Base-by-base conservation (phyloP, 2,888 invertebrate species). In the Agrotis ipsilon region DNA sequence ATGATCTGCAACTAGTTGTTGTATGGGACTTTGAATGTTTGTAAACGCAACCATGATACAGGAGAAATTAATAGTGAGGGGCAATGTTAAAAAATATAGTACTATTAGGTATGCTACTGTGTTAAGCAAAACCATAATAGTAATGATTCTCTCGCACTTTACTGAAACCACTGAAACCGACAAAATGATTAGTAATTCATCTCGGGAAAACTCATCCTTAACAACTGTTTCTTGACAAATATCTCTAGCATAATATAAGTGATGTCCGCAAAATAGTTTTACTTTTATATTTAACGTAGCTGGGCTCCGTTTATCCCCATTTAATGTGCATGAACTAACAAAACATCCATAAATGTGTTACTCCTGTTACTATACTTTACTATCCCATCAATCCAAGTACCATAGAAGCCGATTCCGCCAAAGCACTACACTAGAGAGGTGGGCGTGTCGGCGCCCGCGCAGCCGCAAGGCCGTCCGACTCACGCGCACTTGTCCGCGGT, bases 401-500 rank as follows among this genome's bases (percentile, higher is more conserved):
- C 11, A 39, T 39, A 11, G 11, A 39, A 39, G 39, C 39, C 39
- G 39, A 39, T 39, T 39, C 39, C 39, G 39, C 11, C 39, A 11
- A 39, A 39, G 39, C 39, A 39, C 39, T 39, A 45, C 48, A 61
- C 66, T 67, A 78, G 82, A 83, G 84, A 71, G 85, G 83, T 78
- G 75, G 81, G 84, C 81, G 85, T 81, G 83, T 7, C 51, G 46
- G 48, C 32, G n/a, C 45, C 63, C 55, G 72, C 75, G 72, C 79
- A 18, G 69, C 55, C 80, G 81, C 86, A 86, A 86, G 86, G 86
- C 75, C 86, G 86, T 58, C 49, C 73, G 65, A 69, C 76, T 84
- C 86, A 86, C 86, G 86, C 83, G 78, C 84, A 85, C 84, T 84
- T 85, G 84, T 80, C 71, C 77, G 59, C 58, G 24, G 76, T 86